These are phyloP conservation scores for Synanceia verrucosa DNA, from an alignment of 2,797 vertebrate genomes.

Conservation along the genomic window DNA sequence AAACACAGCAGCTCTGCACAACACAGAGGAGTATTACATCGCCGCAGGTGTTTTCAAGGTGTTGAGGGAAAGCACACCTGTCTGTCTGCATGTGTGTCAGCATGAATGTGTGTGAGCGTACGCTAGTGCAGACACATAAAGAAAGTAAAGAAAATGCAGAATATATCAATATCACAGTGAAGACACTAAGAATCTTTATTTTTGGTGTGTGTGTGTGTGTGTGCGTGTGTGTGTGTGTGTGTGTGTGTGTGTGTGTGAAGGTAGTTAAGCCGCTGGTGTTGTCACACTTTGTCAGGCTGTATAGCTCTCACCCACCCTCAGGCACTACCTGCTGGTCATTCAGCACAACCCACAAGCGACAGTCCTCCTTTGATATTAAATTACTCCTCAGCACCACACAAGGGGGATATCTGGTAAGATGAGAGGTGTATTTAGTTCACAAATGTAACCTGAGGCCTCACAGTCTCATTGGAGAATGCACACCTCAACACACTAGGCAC, in stretches of 20 bases:
- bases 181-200: background rate
- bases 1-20: slow-evolving; percentile 58
- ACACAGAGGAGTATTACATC: slow-evolving; percentile 34
- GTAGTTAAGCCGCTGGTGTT: slow-evolving; percentile 39
- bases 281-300: slow-evolving; percentile 32
- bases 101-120: background rate
- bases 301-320: slow-evolving; percentile 47
- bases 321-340: slow-evolving; percentile 55
- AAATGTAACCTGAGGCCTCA: slow-evolving; percentile 32
- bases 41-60: slow-evolving; percentile 56
- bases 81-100: slow-evolving; percentile 7
- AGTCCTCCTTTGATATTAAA: slow-evolving; percentile 22
- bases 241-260: background rate
- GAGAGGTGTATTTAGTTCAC: slow-evolving; percentile 18
- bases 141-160: background rate
- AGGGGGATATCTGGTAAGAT: background rate
- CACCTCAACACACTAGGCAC: slow-evolving; percentile 5
- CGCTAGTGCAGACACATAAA: background rate
- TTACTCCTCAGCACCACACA: slow-evolving; percentile 1
- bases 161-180: background rate
- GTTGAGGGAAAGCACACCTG: slow-evolving; percentile 22
- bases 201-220: background rate
- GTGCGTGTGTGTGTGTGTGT: background rate
- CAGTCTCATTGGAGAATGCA: slow-evolving; percentile 10
- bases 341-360: slow-evolving; percentile 35